Evolutionary conservation across 2,113 vertebrate species (phyloP).

Genomic region (Apaloderma vittatum): DNA sequence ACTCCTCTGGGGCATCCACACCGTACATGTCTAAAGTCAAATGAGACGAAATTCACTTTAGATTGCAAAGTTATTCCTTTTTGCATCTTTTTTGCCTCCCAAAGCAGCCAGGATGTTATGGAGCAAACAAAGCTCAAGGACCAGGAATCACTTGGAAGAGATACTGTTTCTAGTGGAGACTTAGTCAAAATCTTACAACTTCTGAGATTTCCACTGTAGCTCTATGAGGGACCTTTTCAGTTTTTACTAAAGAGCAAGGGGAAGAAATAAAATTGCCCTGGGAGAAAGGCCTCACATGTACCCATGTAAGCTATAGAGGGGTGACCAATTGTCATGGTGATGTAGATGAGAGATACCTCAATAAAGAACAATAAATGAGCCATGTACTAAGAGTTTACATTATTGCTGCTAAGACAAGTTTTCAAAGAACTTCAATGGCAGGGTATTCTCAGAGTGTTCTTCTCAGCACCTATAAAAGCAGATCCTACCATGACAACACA

Average conservation of each 20-base stretch:
- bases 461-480: neutral
- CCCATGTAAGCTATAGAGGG: no score
- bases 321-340: neutral
- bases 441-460: neutral
- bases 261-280: neutral
- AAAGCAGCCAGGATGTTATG: neutral
- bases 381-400: accelerated
- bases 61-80: neutral
- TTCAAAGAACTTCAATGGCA: neutral
- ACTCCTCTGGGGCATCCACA: neutral
- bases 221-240: neutral
- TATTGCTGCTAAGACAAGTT: neutral
- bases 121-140: neutral
- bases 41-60: neutral
- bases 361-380: neutral
- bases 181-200: neutral
- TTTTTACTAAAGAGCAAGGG: neutral
- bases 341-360: neutral
- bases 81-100: neutral
- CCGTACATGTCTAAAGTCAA: neutral
- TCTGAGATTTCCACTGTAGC: neutral
- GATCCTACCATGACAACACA: neutral
- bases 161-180: neutral
- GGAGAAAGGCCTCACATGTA: neutral
- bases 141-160: neutral